Evolutionary conservation across 2,797 vertebrate species (phyloP), one percentile per base, ranked within the genome.

Genomic region (Platalea minor): DNA sequence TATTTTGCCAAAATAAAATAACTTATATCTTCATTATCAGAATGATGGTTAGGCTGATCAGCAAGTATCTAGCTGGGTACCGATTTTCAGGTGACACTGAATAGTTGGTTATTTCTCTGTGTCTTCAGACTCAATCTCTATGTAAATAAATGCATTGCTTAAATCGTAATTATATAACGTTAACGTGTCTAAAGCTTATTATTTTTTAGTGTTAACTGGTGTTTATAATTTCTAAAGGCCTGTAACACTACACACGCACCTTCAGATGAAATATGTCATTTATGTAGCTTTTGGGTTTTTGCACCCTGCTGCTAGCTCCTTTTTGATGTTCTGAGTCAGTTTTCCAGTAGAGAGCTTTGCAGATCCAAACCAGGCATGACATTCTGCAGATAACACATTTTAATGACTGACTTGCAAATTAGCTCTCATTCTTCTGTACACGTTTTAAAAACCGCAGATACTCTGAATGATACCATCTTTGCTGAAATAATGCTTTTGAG

Each of bases 341-440:
- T 72, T 94, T 93, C 92, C 91, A 73, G 50, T 21, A 21, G 84
- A 64, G 81, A 96, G 89, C 89, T 94, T 63, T 87, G 64, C 78
- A 89, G 67, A 63, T 93, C 51, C 82, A 77, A 95, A 92, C 33
- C 86, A 79, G 78, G 63, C 91, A 7, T 13, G 70, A 63, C 65
- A 69, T 69, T 63, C 75, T 76, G 88, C 83, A 63, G 63, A 46
- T 89, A 39, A 24, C 60, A 37, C 23, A 5, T 70, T 80, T 94
- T 77, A 83, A 68, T 88, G 65, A 33, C 75, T 87, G 31, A 19
- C 37, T 85, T 89, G 43, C 59, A 33, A 87, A 24, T 76, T 50
- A 19, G 79, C 33, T n/a, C 48, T 77, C 23, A 3, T 68, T 81
- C 35, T 48, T 74, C n/a, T 51, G 25, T 5, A 15, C 31, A 3